Evolutionary conservation across 30 jellyfish, hydroid and myxozoan species (phyloP).

Genomic region (Nemopilema nomurai): DNA sequence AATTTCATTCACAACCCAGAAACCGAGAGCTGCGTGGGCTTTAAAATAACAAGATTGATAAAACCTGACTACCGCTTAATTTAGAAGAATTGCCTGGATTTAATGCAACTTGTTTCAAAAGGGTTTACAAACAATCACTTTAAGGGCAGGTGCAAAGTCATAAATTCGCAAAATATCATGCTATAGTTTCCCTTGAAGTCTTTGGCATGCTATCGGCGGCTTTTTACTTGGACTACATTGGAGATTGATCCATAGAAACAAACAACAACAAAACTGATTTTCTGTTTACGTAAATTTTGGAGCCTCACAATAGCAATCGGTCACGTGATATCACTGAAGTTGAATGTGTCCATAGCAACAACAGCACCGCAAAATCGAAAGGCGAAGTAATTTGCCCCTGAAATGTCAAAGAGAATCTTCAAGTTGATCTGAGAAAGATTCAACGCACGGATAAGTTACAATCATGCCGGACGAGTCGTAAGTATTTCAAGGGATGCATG

Average conservation of each 20-base stretch:
- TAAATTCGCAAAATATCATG: neutral
- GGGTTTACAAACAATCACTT: no score
- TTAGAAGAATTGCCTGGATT: no score
- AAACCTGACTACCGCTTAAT: no score
- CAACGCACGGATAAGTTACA: neutral
- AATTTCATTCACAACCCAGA: no score
- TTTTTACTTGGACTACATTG: neutral
- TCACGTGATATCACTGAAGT: conserved; percentile 38
- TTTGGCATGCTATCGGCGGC: neutral
- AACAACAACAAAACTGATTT: conserved; percentile 20
- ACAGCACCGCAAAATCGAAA: neutral
- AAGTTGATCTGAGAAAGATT: neutral
- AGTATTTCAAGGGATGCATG: conserved; percentile 7
- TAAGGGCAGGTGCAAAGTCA: neutral
- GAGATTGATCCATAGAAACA: conserved; percentile 37
- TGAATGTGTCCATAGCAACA: conserved; percentile 49
- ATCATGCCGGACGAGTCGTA: conserved; percentile 92
- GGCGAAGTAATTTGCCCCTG: neutral
- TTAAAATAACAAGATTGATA: no score
- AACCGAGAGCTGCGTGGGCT: no score
- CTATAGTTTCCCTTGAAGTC: neutral
- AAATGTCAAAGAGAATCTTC: neutral
- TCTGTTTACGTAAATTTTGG: neutral
- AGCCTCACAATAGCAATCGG: neutral
- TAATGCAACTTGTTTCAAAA: no score